Base-by-base conservation (phyloP, 2,797 vertebrate species). In the Paratrypauchen microcephalus region DNA sequence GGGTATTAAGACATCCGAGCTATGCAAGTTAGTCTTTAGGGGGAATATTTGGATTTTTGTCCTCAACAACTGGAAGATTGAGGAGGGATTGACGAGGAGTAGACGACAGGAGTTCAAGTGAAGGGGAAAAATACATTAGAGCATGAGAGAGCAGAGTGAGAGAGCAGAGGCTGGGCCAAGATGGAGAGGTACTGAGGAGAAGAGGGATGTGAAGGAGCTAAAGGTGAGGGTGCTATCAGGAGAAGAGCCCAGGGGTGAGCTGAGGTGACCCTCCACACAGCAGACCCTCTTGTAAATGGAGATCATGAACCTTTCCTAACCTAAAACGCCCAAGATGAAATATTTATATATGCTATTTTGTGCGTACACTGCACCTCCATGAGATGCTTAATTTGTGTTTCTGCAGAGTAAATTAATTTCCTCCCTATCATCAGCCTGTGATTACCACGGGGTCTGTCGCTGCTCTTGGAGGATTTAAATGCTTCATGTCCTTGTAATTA, bases 301-400 rank as follows among this genome's bases (percentile, higher is more conserved):
- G 88, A 92, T 93, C 88, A 91, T 91, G 92, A 94, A 93, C 93
- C 92, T 93, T 90, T 91, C 88, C 88, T 92, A 93, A 93, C 92
- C 92, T 92, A 90, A 74, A 91, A 93, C 77, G 68, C 83, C 83
- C 86, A 88, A 91, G 91, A 94, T 95, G 89, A 94, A 94, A 94
- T 94, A 94, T 95, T 94, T 94, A 95, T 93, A 93, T 93, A 94
- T 92, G 94, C 92, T 90, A 90, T 93, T 93, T 93, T 94, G 88
- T 91, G 90, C 90, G 82, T 48, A 88, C 76, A 85, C 75, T 54
- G 81, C 54, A 55, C 70, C 65, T 86, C 81, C 81, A 91, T 84
- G 45, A 87, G 89, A 78, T 76, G 78, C 85, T 91, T 94, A 92
- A 94, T 94, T 93, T 94, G 93, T 94, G 93, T 93, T 93, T 73